Evolutionary conservation across 2,797 vertebrate genomes (phyloP), one percentile per base, ranked within the genome.

Genomic region (Halcyon smyrnensis): DNA sequence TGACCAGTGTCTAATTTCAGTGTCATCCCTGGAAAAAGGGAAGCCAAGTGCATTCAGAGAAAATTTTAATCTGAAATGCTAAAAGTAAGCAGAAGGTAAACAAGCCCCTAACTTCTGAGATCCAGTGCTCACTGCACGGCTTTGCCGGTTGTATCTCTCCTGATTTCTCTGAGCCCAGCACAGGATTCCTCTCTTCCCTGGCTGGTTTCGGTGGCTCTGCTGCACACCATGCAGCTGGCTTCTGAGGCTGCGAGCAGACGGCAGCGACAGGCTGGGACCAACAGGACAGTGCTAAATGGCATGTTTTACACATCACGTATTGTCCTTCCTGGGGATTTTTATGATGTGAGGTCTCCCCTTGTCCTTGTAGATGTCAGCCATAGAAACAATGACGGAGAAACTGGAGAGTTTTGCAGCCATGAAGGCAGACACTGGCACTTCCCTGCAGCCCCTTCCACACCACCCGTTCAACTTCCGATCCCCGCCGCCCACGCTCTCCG

Each of bases 361-460:
- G 8, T 50, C 2, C 83, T 91, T 8, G 39, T 86, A 99, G 99
- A 99, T 99, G 99, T 99, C 99, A n/a, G 99, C 99, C 90, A 99
- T 99, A 87, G 99, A 99, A 97, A 99, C 98, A 28, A 99, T 99
- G 99, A 99, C 99, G 0, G 99, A 99, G 97, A 99, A 99, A 95
- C 98, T 99, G 97, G 99, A 99, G 97, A 99, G 98, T 96, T 99
- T 99, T 68, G 98, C 99, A 8, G 98, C 99, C 96, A 97, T 99
- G 97, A 99, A 99, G 97, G 98, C 99, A 15, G 99, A 99, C 80
- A 95, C 98, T 1, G 97, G 97, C 90, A 98, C 98, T 23, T 98
- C 99, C 78, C 98, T 99, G 98, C 99, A 99, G 97, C 99, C 99
- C 97, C 98, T 99, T 59, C 98, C 99, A 24, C 99, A 99, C 84